These are phyloP conservation scores for Etia nguti DNA, from an alignment of 2,113 vertebrate species.

Conservation along the genomic window DNA sequence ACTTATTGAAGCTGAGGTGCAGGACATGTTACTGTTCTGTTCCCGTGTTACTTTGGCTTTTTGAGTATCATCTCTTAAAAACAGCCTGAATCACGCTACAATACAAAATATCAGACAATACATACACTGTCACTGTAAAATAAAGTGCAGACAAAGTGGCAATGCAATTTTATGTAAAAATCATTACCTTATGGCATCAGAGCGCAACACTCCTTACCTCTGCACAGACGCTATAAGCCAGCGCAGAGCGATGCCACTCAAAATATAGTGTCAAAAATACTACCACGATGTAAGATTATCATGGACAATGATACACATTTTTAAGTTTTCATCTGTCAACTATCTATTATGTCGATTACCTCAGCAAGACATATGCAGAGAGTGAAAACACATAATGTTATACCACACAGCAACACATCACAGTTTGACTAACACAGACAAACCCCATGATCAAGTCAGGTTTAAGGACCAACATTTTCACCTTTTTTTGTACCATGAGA, in stretches of 20 bases:
- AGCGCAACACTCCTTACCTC: neutral
- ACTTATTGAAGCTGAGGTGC: slow-evolving; percentile 48
- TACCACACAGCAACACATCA: slow-evolving; percentile 47
- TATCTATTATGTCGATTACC: slow-evolving; percentile 4
- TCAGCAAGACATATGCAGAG: slow-evolving; percentile 24
- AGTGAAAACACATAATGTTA: slow-evolving; percentile 38
- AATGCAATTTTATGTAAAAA: slow-evolving; percentile 6
- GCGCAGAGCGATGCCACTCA: neutral
- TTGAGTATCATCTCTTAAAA: slow-evolving; percentile 34
- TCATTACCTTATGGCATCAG: slow-evolving; percentile 1
- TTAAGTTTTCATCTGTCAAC: neutral
- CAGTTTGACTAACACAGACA: slow-evolving; percentile 40
- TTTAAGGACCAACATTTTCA: slow-evolving; percentile 25
- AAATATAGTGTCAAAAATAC: slow-evolving; percentile 3
- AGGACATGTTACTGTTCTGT: slow-evolving; percentile 13
- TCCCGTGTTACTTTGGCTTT: slow-evolving; percentile 63
- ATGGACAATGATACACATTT: slow-evolving; percentile 17
- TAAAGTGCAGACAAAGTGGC: slow-evolving; percentile 52
- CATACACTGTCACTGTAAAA: slow-evolving; percentile 26
- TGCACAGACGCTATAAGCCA: neutral
- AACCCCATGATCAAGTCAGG: slow-evolving; percentile 20
- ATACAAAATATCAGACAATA: slow-evolving; percentile 28
- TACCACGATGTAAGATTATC: slow-evolving; percentile 8
- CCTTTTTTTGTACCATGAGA: neutral
- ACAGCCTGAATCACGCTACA: neutral